These are phyloP conservation scores for Sinhomidia bicolor DNA, from an alignment of 2,888 invertebrate genomes.

Conservation along the genomic window DNA sequence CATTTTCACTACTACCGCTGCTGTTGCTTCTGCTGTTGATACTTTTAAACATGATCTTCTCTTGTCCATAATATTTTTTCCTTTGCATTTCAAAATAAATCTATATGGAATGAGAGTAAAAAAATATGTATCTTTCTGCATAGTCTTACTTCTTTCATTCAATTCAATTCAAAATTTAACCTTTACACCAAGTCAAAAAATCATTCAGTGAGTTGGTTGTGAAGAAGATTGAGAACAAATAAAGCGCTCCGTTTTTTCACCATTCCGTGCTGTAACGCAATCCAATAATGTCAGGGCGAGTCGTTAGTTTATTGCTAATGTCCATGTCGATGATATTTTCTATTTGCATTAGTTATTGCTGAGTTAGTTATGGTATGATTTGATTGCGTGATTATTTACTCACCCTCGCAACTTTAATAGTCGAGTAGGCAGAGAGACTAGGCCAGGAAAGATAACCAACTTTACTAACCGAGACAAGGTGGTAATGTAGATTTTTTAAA, in stretches of 20 bases:
- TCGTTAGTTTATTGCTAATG: constrained; percentile 64
- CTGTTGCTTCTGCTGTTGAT: neutral
- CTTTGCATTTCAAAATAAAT: constrained; percentile 47
- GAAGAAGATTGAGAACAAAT: neutral
- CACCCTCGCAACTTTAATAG: constrained; percentile 3
- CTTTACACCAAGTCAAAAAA: neutral
- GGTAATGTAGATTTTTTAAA: neutral
- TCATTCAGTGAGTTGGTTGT: neutral
- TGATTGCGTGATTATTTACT: constrained; percentile 70
- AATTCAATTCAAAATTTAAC: constrained; percentile 2
- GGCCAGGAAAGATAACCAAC: neutral
- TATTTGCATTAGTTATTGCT: constrained; percentile 66
- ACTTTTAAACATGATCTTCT: constrained; percentile 13
- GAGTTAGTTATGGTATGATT: constrained; percentile 68
- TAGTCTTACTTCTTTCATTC: neutral
- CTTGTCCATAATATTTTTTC: constrained; percentile 35
- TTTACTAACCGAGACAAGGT: neutral
- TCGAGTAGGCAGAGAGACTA: neutral
- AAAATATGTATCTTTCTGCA: neutral
- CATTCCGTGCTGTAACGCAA: constrained; percentile 60
- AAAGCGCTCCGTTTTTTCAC: constrained; percentile 15
- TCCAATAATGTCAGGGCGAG: constrained; percentile 66
- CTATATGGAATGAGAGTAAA: constrained; percentile 10
- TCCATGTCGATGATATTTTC: constrained; percentile 59
- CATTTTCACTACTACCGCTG: constrained; percentile 42